Conservation (phyloP, 2,888 invertebrate species). For the Platerodrilus igneus region DNA sequence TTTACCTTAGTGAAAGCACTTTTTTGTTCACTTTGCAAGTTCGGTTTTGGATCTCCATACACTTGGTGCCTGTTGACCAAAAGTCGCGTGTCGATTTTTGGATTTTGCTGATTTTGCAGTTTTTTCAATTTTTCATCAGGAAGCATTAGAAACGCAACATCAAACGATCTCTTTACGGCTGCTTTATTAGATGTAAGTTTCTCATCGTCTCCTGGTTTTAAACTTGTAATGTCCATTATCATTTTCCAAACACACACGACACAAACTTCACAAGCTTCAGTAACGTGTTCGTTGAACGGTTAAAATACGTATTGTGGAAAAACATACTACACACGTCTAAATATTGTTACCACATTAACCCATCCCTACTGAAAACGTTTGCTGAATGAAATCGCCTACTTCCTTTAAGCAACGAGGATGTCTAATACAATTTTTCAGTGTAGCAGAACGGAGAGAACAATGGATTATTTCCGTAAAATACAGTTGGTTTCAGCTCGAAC, state of each 20-base stretch:
- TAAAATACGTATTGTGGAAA: slow-evolving; percentile 46
- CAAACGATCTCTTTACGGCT: slow-evolving; percentile 77
- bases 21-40: slow-evolving; percentile 50
- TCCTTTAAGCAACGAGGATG: slow-evolving; percentile 30
- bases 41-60: slow-evolving; percentile 58
- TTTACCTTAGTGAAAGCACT: slow-evolving; percentile 85
- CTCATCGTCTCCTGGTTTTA: slow-evolving; percentile 41
- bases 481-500: slow-evolving; percentile 36
- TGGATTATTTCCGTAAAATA: slow-evolving; percentile 27
- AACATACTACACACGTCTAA: slow-evolving; percentile 46
- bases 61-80: slow-evolving; percentile 56
- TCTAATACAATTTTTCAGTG: slow-evolving; percentile 12
- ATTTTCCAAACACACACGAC: slow-evolving; percentile 46
- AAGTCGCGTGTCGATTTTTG: too few species aligned
- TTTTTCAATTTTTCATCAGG: slow-evolving; percentile 77
- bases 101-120: too few species aligned
- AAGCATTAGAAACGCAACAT: slow-evolving; percentile 85
- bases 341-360: slow-evolving; percentile 47
- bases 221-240: slow-evolving; percentile 62
- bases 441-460: slow-evolving; percentile 27
- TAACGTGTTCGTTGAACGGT: slow-evolving; percentile 37
- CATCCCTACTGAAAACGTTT: slow-evolving; percentile 33
- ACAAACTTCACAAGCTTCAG: slow-evolving; percentile 20
- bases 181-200: slow-evolving; percentile 48
- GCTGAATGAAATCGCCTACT: slow-evolving; percentile 30